phyloP scores from a whole-genome alignment of 2,113 vertebrate species.

The Vidua chalybeata region DNA sequence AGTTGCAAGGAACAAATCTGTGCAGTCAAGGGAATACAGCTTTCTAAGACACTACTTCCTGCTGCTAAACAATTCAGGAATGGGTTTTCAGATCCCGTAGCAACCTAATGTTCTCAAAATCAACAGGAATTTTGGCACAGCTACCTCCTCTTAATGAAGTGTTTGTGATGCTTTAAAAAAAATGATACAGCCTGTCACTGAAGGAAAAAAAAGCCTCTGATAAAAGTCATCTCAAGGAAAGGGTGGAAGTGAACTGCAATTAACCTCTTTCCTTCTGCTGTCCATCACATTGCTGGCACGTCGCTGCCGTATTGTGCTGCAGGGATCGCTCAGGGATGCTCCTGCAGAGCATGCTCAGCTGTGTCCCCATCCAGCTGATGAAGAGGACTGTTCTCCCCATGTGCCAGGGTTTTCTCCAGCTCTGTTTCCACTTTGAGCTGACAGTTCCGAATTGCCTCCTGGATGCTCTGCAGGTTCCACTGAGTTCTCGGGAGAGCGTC shows the following conservation, averaged over 20 bases:
- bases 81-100: constrained; percentile 1
- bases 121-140: constrained; percentile 36
- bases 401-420: constrained; percentile 43
- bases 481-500: constrained; percentile 80
- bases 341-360: neutral
- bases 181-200: neutral
- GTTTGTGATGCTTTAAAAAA: neutral
- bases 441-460: constrained; percentile 62
- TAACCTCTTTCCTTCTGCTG: constrained; percentile 30
- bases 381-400: neutral
- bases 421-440: constrained; percentile 53
- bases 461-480: constrained; percentile 81
- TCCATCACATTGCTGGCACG: neutral
- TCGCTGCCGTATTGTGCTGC: neutral
- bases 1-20: neutral
- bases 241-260: constrained; percentile 20
- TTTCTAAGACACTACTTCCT: neutral
- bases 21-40: neutral
- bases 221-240: constrained; percentile 11
- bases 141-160: constrained; percentile 11
- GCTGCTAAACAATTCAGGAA: constrained; percentile 1
- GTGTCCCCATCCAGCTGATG: neutral
- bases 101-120: constrained; percentile 13
- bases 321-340: accelerated
- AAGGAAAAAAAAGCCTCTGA: neutral